phyloP scores from a whole-genome alignment of 2,113 vertebrate genomes.

The Mirounga angustirostris region DNA sequence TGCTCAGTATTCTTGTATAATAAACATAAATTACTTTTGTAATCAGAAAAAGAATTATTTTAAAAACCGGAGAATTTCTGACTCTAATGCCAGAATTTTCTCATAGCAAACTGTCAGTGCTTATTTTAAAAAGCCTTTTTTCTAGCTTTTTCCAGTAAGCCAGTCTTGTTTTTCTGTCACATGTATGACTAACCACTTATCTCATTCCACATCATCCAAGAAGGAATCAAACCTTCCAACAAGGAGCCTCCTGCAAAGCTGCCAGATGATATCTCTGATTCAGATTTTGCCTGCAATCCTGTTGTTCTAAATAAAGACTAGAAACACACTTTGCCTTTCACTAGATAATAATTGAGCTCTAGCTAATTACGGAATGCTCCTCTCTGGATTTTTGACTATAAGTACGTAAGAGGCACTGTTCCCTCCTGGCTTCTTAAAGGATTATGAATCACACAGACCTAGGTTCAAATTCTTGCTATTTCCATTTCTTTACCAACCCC shows the following conservation, averaged over 20 bases:
- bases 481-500: background rate
- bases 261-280: background rate
- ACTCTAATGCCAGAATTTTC: background rate
- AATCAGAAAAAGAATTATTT: conserved; percentile 41
- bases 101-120: background rate
- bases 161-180: background rate
- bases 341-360: background rate
- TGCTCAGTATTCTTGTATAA: background rate
- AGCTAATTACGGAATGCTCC: background rate
- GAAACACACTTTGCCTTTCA: conserved; percentile 13
- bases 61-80: conserved; percentile 25
- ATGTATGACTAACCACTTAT: background rate
- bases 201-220: background rate
- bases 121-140: background rate
- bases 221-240: background rate
- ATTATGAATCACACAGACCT: background rate
- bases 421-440: background rate
- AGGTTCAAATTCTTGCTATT: background rate
- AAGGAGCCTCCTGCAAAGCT: conserved; percentile 2
- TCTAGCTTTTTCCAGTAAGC: background rate
- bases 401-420: background rate
- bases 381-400: background rate
- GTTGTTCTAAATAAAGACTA: conserved; percentile 59
- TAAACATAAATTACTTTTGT: conserved; percentile 9
- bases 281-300: conserved; percentile 6